Evolutionary conservation across 2,888 invertebrate genomes (phyloP).

Genomic region (Drosophila paranaensis): DNA sequence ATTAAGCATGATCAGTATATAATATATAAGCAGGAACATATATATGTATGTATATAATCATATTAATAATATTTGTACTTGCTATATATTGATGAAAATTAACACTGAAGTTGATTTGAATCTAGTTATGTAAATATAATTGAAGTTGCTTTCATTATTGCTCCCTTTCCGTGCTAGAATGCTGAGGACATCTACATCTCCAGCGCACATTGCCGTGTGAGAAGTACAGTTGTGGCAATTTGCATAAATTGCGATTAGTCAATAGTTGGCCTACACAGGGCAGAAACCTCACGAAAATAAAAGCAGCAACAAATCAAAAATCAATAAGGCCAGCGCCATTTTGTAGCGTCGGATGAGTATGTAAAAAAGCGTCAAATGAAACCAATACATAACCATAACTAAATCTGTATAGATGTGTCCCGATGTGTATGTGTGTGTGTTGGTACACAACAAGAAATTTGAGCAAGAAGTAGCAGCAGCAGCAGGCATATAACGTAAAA

Average conservation of each 20-base stretch:
- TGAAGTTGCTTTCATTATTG: not conserved
- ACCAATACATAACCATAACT: conserved; percentile 78
- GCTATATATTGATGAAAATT: too few species aligned
- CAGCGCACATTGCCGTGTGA: not conserved
- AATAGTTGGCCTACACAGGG: conserved; percentile 43
- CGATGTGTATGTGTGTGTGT: conserved; percentile 36
- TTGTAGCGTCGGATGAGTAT: conserved; percentile 48
- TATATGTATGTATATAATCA: not conserved
- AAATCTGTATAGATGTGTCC: conserved; percentile 41
- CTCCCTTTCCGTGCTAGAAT: not conserved
- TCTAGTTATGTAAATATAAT: too few species aligned
- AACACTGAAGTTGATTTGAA: not conserved
- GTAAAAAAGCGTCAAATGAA: conserved; percentile 57
- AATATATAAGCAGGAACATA: too few species aligned
- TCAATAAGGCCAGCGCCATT: conserved; percentile 72
- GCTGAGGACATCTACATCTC: too few species aligned
- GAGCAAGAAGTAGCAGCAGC: conserved; percentile 63
- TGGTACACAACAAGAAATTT: conserved; percentile 59
- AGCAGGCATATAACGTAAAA: conserved; percentile 49
- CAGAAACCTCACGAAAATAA: conserved; percentile 26
- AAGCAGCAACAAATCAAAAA: conserved; percentile 68
- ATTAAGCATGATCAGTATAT: too few species aligned
- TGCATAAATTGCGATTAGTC: conserved; percentile 28
- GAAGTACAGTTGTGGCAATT: conserved; percentile 45
- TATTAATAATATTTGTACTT: too few species aligned